Evolutionary conservation across 2,888 invertebrate species (phyloP).

Genomic region (Cheilosia impressa): DNA sequence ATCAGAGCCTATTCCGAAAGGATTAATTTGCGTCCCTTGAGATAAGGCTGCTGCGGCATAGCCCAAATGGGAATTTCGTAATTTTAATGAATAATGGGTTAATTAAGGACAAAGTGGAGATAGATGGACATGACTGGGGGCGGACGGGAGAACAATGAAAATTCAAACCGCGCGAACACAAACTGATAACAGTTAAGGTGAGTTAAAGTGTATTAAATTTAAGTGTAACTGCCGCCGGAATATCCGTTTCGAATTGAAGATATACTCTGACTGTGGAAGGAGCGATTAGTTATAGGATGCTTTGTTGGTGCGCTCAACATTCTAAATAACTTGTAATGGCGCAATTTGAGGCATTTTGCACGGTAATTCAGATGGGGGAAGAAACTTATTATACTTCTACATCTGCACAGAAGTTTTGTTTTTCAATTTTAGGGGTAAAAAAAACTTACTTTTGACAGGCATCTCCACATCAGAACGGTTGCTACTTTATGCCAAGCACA

Average conservation of each 20-base stretch:
- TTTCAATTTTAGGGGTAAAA: constrained; percentile 30
- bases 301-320: background rate
- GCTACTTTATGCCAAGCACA: constrained; percentile 42
- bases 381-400: background rate
- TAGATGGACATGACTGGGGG: constrained; percentile 58
- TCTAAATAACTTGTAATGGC: constrained; percentile 29
- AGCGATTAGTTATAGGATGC: no score
- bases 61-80: constrained; percentile 75
- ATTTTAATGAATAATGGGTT: constrained; percentile 82
- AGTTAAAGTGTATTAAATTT: constrained; percentile 73
- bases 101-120: constrained; percentile 78
- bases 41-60: constrained; percentile 51
- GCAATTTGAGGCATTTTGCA: background rate
- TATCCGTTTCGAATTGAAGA: constrained; percentile 68
- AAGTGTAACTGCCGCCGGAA: constrained; percentile 68
- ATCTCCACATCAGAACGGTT: constrained; percentile 36
- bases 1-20: constrained; percentile 74
- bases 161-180: constrained; percentile 52
- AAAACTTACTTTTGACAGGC: constrained; percentile 48
- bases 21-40: constrained; percentile 74
- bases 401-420: background rate
- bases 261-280: background rate
- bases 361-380: no score
- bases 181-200: constrained; percentile 72
- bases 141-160: constrained; percentile 31